Evolutionary conservation across 2,113 vertebrate genomes (phyloP).

Genomic region (Stegastes partitus): DNA sequence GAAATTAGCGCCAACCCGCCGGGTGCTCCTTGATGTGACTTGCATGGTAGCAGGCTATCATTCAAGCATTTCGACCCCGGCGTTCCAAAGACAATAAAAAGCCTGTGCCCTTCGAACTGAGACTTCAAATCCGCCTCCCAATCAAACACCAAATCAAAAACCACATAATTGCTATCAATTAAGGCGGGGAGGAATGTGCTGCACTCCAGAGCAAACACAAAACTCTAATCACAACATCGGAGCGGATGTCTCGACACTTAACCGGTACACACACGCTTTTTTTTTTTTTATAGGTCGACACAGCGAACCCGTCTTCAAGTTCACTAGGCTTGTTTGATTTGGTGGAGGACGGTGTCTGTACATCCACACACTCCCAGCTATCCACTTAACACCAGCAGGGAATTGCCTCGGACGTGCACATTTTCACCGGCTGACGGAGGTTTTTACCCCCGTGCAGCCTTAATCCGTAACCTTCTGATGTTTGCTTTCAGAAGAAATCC

Average conservation of each 20-base stretch:
- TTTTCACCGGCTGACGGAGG: slow-evolving; percentile 43
- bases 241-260: slow-evolving; percentile 58
- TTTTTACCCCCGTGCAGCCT: slow-evolving; percentile 37
- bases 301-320: slow-evolving; percentile 22
- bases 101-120: slow-evolving; percentile 62
- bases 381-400: slow-evolving; percentile 45
- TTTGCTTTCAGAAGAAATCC: slow-evolving; percentile 76
- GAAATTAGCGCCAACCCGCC: slow-evolving; percentile 22
- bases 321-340: slow-evolving; percentile 53
- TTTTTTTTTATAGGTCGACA: too few species aligned
- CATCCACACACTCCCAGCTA: slow-evolving; percentile 15
- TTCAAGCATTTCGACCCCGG: slow-evolving; percentile 57
- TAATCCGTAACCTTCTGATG: slow-evolving; percentile 67
- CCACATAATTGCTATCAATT: slow-evolving; percentile 81
- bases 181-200: slow-evolving; percentile 69
- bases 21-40: slow-evolving; percentile 59
- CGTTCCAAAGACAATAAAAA: slow-evolving; percentile 74
- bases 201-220: slow-evolving; percentile 73
- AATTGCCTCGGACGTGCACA: slow-evolving; percentile 22
- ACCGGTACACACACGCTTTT: slow-evolving; percentile 5
- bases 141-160: slow-evolving; percentile 75
- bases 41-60: slow-evolving; percentile 58
- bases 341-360: slow-evolving; percentile 15
- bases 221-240: slow-evolving; percentile 73
- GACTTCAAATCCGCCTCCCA: slow-evolving; percentile 55